A percentile compares a stretch with the other conserved stretches of the same genome.
These are phyloP conservation scores for Oncorhynchus clarkii DNA, from an alignment of 2,113 vertebrate species.

Conservation along the genomic window DNA sequence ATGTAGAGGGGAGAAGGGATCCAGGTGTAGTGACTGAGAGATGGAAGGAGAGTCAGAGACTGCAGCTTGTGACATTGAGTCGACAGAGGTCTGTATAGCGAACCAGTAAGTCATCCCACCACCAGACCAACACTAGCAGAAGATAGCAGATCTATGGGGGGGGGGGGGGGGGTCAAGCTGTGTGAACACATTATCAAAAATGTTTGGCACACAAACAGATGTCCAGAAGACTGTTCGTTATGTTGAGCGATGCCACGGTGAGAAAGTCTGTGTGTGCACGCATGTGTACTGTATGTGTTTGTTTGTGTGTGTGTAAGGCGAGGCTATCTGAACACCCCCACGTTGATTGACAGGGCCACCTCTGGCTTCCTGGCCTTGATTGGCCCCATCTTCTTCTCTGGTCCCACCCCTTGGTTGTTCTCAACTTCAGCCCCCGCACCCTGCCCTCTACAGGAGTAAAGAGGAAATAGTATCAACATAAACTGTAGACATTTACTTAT, in stretches of 20 bases:
- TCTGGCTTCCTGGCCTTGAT: constrained; percentile 73
- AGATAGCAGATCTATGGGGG: neutral
- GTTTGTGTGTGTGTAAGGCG: neutral
- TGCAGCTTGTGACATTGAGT: too few species aligned
- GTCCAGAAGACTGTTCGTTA: too few species aligned
- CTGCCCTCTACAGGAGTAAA: constrained; percentile 49
- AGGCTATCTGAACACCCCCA: constrained; percentile 73
- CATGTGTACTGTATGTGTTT: neutral
- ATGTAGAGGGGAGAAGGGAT: too few species aligned
- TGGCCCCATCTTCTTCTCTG: constrained; percentile 47
- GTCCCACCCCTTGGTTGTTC: constrained; percentile 19
- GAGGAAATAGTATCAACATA: neutral
- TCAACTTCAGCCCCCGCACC: constrained; percentile 5
- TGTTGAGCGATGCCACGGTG: neutral
- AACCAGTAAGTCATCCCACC: neutral
- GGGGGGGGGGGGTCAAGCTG: neutral
- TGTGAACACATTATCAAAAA: neutral
- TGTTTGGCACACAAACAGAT: neutral
- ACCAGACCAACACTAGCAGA: neutral
- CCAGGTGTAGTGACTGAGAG: too few species aligned
- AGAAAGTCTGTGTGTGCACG: neutral
- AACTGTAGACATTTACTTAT: neutral
- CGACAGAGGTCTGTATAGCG: neutral
- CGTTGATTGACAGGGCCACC: constrained; percentile 75
- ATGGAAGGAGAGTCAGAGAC: too few species aligned